Percentiles rank a stretch among this genome's conserved stretches.
Conservation (phyloP, 2,888 invertebrate species). For the Drosophila prolongata region DNA sequence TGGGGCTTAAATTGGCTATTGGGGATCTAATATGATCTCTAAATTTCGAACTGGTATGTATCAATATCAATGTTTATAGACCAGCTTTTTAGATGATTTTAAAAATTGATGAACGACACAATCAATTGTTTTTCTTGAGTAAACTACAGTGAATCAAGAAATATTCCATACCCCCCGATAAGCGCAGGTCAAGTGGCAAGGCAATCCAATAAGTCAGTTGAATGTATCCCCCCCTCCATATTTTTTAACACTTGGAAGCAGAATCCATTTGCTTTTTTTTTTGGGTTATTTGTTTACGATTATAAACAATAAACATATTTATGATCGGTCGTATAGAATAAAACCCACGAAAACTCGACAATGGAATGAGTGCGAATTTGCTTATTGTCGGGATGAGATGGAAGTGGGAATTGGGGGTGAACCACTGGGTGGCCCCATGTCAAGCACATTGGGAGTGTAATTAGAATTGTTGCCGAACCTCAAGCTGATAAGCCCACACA, state of each 20-base stretch:
- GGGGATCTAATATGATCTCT: neutral
- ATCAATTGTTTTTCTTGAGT: too few species aligned
- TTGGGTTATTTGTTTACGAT: conserved; percentile 42
- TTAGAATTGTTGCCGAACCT: conserved; percentile 48
- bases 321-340: conserved; percentile 55
- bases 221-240: neutral
- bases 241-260: conserved; percentile 10
- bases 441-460: conserved; percentile 28
- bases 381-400: neutral
- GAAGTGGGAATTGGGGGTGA: conserved; percentile 7
- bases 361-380: conserved; percentile 53
- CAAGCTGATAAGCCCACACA: conserved; percentile 41
- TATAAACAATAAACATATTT: conserved; percentile 65
- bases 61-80: too few species aligned
- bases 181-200: conserved; percentile 27
- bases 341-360: conserved; percentile 3
- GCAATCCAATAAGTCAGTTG: conserved; percentile 5
- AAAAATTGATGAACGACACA: too few species aligned
- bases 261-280: conserved; percentile 8
- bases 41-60: neutral
- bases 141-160: neutral
- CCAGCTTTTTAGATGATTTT: neutral
- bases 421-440: conserved; percentile 30
- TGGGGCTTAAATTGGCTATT: conserved; percentile 1
- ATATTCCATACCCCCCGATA: conserved; percentile 4